Evolutionary conservation across 1,140 invertebrate genomes (phyloP), one percentile per base, ranked within the genome.

Genomic region (Hermatobates lingyangjiaoensis): DNA sequence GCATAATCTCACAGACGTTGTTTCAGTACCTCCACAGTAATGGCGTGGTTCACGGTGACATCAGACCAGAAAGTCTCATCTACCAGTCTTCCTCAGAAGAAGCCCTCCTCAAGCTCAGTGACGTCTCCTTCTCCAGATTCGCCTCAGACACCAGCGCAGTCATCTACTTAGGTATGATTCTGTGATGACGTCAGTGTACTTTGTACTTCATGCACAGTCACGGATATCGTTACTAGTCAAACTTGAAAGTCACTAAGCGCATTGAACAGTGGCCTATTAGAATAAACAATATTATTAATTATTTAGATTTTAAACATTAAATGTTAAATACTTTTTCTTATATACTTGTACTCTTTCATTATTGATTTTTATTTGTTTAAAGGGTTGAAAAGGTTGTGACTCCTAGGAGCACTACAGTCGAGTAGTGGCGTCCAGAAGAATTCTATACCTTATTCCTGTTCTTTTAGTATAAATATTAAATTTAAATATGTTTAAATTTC

Each of bases 51-150:
- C 71, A 72, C 56, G 59, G 71, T 34, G 68, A 67, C 49, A 60
- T 72, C 21, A 68, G 71, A 60, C 72, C 71, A 45, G 71, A 74
- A 63, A 73, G 72, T 51, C 61, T 74, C 21, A 56, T 74, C 18
- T 74, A 71, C 60, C 63, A 69, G 56, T 63, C 62, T 21, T 58
- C 63, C 12, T 56, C 62, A 25, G 63, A 65, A 18, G 62, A 71
- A 34, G 65, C 71, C 15, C 60, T 61, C 18, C 58, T 74, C 14
- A 68, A 73, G 61, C 60, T 73, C 38, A 66, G 67, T 45, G 70
- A 72, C 57, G 71, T 72, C 61, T 70, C 69, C 12, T 61, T 72
- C 27, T 67, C 67, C 23, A 68, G 66, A 46, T 46, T 53, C 27
- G 20, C 53, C 1, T 50, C 46, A n/a, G 49, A 50, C 25, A 50